Conservation (phyloP, 2,797 vertebrate genomes). For the Cephalopachus bancanus region DNA sequence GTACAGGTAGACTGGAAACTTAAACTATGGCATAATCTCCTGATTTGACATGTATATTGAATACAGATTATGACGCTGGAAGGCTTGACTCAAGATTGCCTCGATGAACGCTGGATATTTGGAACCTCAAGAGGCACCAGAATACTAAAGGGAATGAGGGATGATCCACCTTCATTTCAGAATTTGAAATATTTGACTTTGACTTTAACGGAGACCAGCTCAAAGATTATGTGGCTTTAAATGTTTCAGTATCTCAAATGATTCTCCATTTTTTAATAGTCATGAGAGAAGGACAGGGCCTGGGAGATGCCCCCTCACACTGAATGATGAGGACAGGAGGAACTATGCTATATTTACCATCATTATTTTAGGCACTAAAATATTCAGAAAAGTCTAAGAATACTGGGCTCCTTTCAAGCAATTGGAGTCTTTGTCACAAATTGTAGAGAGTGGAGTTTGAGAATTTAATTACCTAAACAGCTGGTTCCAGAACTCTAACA, state of each 20-base stretch:
- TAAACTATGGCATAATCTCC: neutral
- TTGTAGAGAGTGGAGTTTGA: neutral
- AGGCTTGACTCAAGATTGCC: slow-evolving; percentile 17
- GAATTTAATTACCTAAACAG: neutral
- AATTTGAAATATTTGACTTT: slow-evolving; percentile 67
- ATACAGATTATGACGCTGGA: neutral
- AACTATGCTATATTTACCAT: neutral
- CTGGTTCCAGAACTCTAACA: slow-evolving; percentile 15
- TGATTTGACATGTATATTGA: neutral
- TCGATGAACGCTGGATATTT: neutral
- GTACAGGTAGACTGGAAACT: neutral
- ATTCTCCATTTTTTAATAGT: neutral
- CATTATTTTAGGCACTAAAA: slow-evolving; percentile 19
- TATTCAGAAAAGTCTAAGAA: neutral
- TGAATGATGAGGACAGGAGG: neutral
- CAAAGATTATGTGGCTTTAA: slow-evolving; percentile 25
- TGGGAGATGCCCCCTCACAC: neutral
- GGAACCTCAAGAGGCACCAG: neutral
- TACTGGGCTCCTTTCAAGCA: neutral
- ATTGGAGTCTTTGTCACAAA: neutral
- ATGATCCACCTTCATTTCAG: neutral
- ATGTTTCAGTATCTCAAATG: slow-evolving; percentile 19
- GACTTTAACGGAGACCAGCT: slow-evolving; percentile 3
- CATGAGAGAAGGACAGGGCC: neutral
- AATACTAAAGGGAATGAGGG: neutral